phyloP scores from a whole-genome alignment of 1,140 invertebrate species.

The Hyles vespertilio region DNA sequence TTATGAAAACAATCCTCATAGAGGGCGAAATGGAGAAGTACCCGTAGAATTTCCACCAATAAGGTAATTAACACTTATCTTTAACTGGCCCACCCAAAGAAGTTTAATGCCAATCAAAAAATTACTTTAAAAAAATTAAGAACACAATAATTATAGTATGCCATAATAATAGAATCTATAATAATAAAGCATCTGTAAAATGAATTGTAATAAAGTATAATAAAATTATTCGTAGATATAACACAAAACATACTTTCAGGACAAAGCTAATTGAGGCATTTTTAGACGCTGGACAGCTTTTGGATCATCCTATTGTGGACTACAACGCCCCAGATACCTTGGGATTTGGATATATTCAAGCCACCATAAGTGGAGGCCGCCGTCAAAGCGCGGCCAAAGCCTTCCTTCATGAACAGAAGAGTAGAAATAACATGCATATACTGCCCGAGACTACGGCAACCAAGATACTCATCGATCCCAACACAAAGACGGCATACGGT shows the following conservation, averaged over 20 bases:
- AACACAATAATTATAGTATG: too few species aligned
- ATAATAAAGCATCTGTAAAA: too few species aligned
- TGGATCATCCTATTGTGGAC: slow-evolving; percentile 76
- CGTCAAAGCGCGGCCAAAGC: slow-evolving; percentile 76
- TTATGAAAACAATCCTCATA: slow-evolving; percentile 71
- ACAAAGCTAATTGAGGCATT: slow-evolving; percentile 73
- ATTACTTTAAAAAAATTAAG: too few species aligned
- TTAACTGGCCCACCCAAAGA: too few species aligned
- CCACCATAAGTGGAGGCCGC: slow-evolving; percentile 75
- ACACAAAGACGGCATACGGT: slow-evolving; percentile 80
- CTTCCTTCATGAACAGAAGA: slow-evolving; percentile 77
- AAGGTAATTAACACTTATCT: slow-evolving; percentile 55
- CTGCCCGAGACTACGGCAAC: slow-evolving; percentile 76
- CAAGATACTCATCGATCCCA: slow-evolving; percentile 79
- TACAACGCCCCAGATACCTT: slow-evolving; percentile 71
- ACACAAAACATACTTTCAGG: slow-evolving; percentile 50
- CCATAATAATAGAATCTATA: too few species aligned
- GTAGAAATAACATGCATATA: slow-evolving; percentile 81
- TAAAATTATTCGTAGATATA: too few species aligned
- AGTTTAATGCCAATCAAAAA: too few species aligned
- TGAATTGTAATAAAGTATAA: too few species aligned
- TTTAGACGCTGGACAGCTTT: slow-evolving; percentile 74
- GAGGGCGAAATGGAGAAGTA: slow-evolving; percentile 74
- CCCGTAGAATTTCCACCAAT: slow-evolving; percentile 75
- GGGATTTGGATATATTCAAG: slow-evolving; percentile 80